Conservation (phyloP, 2,797 vertebrate species). For the Epinephelus malabaricus region DNA sequence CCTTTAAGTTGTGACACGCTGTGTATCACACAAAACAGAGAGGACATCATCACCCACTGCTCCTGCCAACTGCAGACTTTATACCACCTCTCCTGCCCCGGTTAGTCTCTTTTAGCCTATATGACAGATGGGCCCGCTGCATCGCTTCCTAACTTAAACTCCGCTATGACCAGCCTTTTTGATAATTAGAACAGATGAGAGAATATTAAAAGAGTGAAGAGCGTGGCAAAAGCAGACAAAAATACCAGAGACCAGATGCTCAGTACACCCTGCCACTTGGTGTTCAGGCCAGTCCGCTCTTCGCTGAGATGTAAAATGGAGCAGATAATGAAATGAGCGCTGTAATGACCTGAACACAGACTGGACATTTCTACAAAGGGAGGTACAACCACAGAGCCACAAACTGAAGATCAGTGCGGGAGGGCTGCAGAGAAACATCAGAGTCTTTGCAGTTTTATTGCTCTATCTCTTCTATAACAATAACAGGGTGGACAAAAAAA, state of each 20-base stretch:
- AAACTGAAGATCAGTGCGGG: not conserved
- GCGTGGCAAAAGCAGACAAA: slow-evolving; percentile 51
- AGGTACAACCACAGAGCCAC: not conserved
- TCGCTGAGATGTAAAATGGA: slow-evolving; percentile 55
- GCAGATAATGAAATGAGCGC: slow-evolving; percentile 51
- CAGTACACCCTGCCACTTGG: slow-evolving; percentile 20
- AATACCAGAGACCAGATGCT: slow-evolving; percentile 75
- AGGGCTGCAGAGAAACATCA: slow-evolving; percentile 2
- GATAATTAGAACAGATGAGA: slow-evolving; percentile 80
- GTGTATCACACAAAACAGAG: slow-evolving; percentile 1
- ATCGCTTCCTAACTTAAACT: slow-evolving; percentile 66
- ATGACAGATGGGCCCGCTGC: slow-evolving; percentile 77
- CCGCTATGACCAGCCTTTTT: slow-evolving; percentile 48
- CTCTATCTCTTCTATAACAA: slow-evolving; percentile 6
- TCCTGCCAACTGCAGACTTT: slow-evolving; percentile 39
- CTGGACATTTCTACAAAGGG: slow-evolving; percentile 7
- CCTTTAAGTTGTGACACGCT: slow-evolving; percentile 1
- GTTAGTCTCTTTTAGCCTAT: slow-evolving; percentile 46
- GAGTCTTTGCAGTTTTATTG: not conserved
- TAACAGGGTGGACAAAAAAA: not conserved
- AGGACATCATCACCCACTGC: slow-evolving; percentile 31
- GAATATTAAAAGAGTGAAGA: slow-evolving; percentile 68
- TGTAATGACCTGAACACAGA: slow-evolving; percentile 26
- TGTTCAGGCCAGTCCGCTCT: slow-evolving; percentile 26
- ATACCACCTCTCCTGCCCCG: slow-evolving; percentile 33